Base-by-base conservation (phyloP, 2,797 vertebrate species). In the Fistularia tabacaria region DNA sequence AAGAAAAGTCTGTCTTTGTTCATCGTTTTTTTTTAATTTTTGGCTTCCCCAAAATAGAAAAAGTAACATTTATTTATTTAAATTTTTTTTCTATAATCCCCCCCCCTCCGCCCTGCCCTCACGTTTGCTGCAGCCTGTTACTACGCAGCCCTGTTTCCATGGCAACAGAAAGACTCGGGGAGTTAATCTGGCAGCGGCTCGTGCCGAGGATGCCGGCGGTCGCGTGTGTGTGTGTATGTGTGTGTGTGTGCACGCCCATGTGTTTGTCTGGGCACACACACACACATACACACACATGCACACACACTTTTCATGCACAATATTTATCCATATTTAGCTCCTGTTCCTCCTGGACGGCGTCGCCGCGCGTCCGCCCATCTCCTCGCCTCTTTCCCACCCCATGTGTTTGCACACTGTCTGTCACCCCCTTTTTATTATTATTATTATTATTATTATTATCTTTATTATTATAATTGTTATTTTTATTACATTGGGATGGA, bases 71-170 rank as follows among this genome's bases (percentile, higher is more conserved):
- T 62, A 57, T 52, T 54, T 25, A 0, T n/a, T 14, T 10, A 41
- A 42, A n/a, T 43, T 42, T 46, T 3, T 39, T n/a, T 46, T 51
- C 36, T 25, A 15, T 61, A 64, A 78, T 83, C 75, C 73, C 64
- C 57, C 58, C 51, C 49, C 1, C 69, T 66, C 68, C 69, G 60
- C 71, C 54, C 47, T 13, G 1, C 13, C 11, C 1, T 3, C 38
- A 12, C 3, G 3, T 36, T 15, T 6, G 11, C 58, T 54, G 46
- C 56, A 47, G 47, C 69, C 58, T 71, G 72, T 78, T 78, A 71
- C 78, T 65, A 71, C 61, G 66, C 76, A 72, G 76, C 48, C 48
- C 81, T 82, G 85, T 88, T 86, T 79, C 87, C 85, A 82, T 78
- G 77, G 80, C 63, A 80, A 88, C 81, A 44, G 62, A 48, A 51